phyloP scores from a whole-genome alignment of 64 coral and sea anemone species.

The Stichodactyla helianthus region DNA sequence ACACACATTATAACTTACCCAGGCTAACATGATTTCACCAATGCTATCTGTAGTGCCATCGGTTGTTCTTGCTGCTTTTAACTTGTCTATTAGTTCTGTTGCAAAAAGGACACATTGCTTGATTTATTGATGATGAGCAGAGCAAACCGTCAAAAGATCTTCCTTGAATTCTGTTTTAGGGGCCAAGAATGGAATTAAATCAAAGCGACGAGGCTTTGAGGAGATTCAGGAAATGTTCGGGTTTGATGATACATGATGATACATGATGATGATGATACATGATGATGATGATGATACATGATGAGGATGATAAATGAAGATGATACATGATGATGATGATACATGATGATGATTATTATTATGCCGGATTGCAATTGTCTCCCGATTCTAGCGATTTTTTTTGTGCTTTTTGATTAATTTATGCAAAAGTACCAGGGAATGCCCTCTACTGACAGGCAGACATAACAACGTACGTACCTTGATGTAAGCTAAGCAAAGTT shows the following conservation, averaged over 20 bases:
- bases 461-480: slow-evolving; percentile 31
- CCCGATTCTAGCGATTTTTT: background rate
- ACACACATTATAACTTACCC: slow-evolving; percentile 49
- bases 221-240: too few species aligned
- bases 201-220: too few species aligned
- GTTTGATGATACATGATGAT: too few species aligned
- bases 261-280: too few species aligned
- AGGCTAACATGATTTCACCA: slow-evolving; percentile 81
- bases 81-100: slow-evolving; percentile 62
- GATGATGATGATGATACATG: too few species aligned
- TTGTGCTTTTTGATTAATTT: too few species aligned
- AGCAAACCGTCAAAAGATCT: background rate
- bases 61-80: slow-evolving; percentile 53
- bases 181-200: too few species aligned
- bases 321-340: background rate
- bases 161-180: background rate
- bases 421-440: too few species aligned
- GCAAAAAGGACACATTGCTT: background rate
- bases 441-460: too few species aligned
- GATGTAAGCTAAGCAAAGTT: slow-evolving; percentile 45
- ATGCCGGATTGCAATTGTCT: background rate
- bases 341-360: background rate
- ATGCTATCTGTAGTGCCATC: slow-evolving; percentile 77
- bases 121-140: background rate
- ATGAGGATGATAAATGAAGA: too few species aligned